Conservation (phyloP, 2,113 vertebrate genomes). For the Excalfactoria chinensis region DNA sequence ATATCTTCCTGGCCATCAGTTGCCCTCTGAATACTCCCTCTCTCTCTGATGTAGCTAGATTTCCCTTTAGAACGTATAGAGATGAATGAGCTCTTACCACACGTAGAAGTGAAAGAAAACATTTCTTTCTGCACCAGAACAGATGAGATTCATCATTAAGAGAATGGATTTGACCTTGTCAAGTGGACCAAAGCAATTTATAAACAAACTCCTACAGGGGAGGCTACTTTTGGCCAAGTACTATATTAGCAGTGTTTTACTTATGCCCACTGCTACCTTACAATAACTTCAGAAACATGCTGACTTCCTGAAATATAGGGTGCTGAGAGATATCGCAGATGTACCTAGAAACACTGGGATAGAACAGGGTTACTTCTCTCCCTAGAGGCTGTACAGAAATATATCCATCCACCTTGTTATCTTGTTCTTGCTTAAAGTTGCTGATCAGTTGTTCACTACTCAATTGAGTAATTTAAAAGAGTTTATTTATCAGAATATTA, state of each 20-base stretch:
- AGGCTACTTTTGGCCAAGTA: slow-evolving; percentile 75
- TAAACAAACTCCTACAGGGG: slow-evolving; percentile 85
- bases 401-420: slow-evolving; percentile 20
- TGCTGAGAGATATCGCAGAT: slow-evolving; percentile 69
- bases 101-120: slow-evolving; percentile 86
- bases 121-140: slow-evolving; percentile 85
- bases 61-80: slow-evolving; percentile 83
- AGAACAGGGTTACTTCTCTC: slow-evolving; percentile 52
- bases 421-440: not conserved
- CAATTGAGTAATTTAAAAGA: not conserved
- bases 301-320: slow-evolving; percentile 69
- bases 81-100: slow-evolving; percentile 89
- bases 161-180: slow-evolving; percentile 97
- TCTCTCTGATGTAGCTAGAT: slow-evolving; percentile 84
- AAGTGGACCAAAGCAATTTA: slow-evolving; percentile 95
- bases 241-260: slow-evolving; percentile 72
- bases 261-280: slow-evolving; percentile 65
- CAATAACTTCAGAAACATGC: slow-evolving; percentile 70
- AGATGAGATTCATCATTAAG: slow-evolving; percentile 94
- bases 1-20: slow-evolving; percentile 88
- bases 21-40: slow-evolving; percentile 83
- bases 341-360: slow-evolving; percentile 24
- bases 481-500: not conserved
- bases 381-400: not conserved
- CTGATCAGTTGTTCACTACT: not conserved